phyloP scores from a whole-genome alignment of 2,113 vertebrate species.

The Oplegnathus fasciatus region DNA sequence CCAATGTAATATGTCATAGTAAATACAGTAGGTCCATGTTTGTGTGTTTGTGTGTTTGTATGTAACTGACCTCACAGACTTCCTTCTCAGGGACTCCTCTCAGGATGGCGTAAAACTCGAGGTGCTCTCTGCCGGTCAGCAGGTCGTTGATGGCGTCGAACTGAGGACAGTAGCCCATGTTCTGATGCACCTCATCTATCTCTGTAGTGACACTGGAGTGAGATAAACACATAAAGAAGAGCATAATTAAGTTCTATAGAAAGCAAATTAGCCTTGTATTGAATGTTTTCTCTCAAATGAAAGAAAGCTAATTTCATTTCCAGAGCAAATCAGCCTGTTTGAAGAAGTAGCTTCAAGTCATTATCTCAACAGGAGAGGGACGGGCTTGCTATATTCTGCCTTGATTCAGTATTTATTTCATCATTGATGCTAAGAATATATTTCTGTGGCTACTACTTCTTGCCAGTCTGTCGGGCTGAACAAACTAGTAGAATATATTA shows the following conservation, averaged over 20 bases:
- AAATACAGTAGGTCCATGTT: not conserved
- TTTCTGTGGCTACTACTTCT: not conserved
- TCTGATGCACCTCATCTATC: conserved; percentile 96
- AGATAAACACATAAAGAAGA: conserved; percentile 2
- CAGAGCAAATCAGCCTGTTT: not conserved
- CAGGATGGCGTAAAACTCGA: conserved; percentile 97
- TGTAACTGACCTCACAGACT: conserved; percentile 92
- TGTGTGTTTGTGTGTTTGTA: not conserved
- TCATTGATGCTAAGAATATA: not conserved
- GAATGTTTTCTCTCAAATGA: not conserved
- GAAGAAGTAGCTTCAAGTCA: not conserved
- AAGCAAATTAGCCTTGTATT: not conserved
- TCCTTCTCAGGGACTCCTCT: conserved; percentile 97
- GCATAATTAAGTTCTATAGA: not conserved
- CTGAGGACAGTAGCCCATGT: conserved; percentile 99
- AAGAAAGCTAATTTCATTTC: not conserved
- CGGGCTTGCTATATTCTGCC: not conserved
- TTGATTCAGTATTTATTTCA: not conserved
- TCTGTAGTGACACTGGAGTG: conserved; percentile 89
- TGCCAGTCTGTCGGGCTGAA: not conserved
- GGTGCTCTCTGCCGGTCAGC: conserved; percentile 95
- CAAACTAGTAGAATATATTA: not conserved
- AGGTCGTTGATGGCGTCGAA: conserved; percentile 97
- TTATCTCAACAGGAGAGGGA: not conserved
- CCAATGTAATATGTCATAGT: not conserved